Conservation (phyloP, 2,888 invertebrate genomes). For the Anaspis maculata region DNA sequence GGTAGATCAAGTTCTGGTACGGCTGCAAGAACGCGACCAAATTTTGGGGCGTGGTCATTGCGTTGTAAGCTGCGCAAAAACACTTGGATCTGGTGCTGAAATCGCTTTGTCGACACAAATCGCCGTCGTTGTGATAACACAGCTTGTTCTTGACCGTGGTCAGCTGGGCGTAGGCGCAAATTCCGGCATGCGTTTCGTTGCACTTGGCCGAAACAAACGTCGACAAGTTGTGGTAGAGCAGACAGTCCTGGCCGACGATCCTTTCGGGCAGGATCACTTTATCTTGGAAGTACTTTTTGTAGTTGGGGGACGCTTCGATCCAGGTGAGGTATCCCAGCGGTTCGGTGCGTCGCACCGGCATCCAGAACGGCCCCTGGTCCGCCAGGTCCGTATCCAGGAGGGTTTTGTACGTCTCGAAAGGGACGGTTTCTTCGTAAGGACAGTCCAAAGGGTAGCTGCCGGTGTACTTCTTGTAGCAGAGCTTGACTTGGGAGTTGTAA, state of each 20-base stretch:
- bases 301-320: too few relatives aligned
- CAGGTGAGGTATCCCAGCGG: slow-evolving; percentile 6
- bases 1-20: slow-evolving; percentile 24
- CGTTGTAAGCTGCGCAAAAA: slow-evolving; percentile 18
- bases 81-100: slow-evolving; percentile 21
- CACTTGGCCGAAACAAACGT: slow-evolving; percentile 22
- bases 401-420: slow-evolving; percentile 17
- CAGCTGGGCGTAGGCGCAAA: slow-evolving; percentile 26
- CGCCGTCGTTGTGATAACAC: slow-evolving; percentile 4
- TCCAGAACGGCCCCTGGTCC: neutral
- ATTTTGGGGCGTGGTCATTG: slow-evolving; percentile 1
- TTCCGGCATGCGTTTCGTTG: slow-evolving; percentile 15
- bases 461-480: slow-evolving; percentile 13
- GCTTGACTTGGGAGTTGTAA: slow-evolving; percentile 10
- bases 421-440: slow-evolving; percentile 18
- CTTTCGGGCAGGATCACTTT: slow-evolving; percentile 2
- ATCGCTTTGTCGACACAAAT: slow-evolving; percentile 16
- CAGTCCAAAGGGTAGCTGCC: slow-evolving; percentile 21
- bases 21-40: slow-evolving; percentile 21
- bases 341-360: slow-evolving; percentile 18
- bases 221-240: slow-evolving; percentile 20
- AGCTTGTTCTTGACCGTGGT: slow-evolving; percentile 7
- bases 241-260: slow-evolving; percentile 22
- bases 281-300: neutral
- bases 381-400: neutral